phyloP scores from a whole-genome alignment of 2,797 vertebrate species.

The Amniataba percoides region DNA sequence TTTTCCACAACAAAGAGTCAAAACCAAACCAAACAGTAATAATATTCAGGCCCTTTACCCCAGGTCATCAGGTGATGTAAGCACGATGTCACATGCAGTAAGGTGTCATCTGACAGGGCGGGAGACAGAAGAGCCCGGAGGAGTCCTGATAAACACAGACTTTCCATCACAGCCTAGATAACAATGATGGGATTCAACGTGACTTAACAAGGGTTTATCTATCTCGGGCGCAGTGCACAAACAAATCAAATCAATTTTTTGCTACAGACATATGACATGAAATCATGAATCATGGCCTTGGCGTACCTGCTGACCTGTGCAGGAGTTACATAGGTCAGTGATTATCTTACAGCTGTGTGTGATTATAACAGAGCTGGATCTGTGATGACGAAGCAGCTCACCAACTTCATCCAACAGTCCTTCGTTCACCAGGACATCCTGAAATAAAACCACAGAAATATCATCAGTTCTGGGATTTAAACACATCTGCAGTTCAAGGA shows the following conservation, averaged over 20 bases:
- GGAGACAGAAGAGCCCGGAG: conserved; percentile 59
- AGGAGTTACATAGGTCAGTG: conserved; percentile 74
- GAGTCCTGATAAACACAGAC: conserved; percentile 69
- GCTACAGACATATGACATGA: background rate
- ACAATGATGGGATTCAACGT: conserved; percentile 22
- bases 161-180: conserved; percentile 67
- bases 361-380: conserved; percentile 73
- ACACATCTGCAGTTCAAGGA: background rate
- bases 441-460: conserved; percentile 33
- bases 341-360: conserved; percentile 81
- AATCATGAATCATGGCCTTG: background rate
- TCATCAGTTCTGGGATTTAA: background rate
- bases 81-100: conserved; percentile 65
- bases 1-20: background rate
- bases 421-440: conserved; percentile 81
- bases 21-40: background rate
- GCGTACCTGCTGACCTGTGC: conserved; percentile 73
- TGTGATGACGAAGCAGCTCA: conserved; percentile 74
- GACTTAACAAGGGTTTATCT: background rate
- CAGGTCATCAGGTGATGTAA: conserved; percentile 59
- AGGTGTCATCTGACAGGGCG: conserved; percentile 53
- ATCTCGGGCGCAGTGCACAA: background rate
- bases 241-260: background rate
- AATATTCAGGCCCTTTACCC: conserved; percentile 47
- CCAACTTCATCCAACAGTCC: conserved; percentile 81